phyloP scores from a whole-genome alignment of 1,140 invertebrate genomes.

The Cotesia typhae region DNA sequence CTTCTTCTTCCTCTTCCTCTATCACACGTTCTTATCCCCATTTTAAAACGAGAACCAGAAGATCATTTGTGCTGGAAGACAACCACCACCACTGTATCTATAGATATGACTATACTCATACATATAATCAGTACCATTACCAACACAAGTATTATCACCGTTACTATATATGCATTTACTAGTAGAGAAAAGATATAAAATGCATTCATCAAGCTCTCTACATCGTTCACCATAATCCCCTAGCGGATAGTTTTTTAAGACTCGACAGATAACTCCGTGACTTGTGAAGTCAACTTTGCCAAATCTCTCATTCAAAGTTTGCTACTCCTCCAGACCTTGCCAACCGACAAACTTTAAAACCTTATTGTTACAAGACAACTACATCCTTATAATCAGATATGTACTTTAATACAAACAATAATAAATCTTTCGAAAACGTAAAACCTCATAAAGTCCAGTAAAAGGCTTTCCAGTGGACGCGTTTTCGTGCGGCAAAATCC shows the following conservation, averaged over 20 bases:
- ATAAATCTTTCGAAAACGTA: not conserved
- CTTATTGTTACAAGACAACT: not conserved
- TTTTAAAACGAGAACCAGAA: conserved; percentile 31
- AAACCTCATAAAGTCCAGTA: conserved; percentile 5
- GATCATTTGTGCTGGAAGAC: conserved; percentile 40
- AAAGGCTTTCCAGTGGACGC: conserved; percentile 6
- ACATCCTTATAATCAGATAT: not conserved
- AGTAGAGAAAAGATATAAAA: conserved; percentile 52
- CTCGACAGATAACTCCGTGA: conserved; percentile 6
- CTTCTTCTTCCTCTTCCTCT: conserved; percentile 8
- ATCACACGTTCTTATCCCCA: conserved; percentile 11
- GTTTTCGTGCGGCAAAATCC: not conserved
- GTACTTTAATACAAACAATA: too few species aligned
- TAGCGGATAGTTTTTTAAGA: not conserved
- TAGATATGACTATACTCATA: too few species aligned
- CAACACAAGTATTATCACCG: conserved; percentile 33
- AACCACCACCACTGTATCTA: not conserved
- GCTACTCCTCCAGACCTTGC: not conserved
- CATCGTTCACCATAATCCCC: conserved; percentile 24
- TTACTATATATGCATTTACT: conserved; percentile 14
- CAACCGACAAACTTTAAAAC: not conserved
- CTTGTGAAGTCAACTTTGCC: conserved; percentile 1
- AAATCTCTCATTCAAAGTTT: conserved; percentile 17
- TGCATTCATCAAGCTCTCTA: conserved; percentile 52
- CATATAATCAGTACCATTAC: too few species aligned